Base-by-base conservation (phyloP, 1,140 invertebrate species). In the Drosophila lowei region DNA sequence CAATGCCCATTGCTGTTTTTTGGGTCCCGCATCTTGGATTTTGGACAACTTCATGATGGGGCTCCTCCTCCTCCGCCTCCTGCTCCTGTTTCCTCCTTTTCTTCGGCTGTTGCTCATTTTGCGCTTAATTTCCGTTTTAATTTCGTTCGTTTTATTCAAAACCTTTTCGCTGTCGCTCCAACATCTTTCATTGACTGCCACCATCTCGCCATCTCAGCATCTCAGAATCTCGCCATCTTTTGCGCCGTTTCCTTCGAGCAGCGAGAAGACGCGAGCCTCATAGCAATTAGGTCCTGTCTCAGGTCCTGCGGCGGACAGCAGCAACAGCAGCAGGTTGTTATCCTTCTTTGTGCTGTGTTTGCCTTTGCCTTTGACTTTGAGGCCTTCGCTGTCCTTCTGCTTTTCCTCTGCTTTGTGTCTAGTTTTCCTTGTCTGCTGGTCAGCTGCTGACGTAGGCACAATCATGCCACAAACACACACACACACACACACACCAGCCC, bases 111-210 rank as follows among this genome's bases (percentile, higher is more conserved):
- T 71, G 65, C 73, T 77, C 63, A 81, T 83, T 81, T 81, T 70
- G 74, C 74, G 79, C 79, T 70, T 83, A 78, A 78, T 83, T 83
- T 83, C 79, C 79, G 79, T 75, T 75, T 75, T 83, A 84, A 83
- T 83, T 83, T 75, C 53, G 60, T 72, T 62, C 71, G 54, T 59
- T 83, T 84, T 84, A 83, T 83, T 84, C 79, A 83, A 83, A 83
- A 83, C 79, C 70, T 65, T 78, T 81, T 77, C 48, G 48, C 54
- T 41, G 74, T 78, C 59, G 41, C 59, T 75, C 57, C 34, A 4
- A 38, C 34, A 38, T 38, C 34, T 46, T 62, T 61, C 72, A 49
- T 47, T 72, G 15, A 53, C 60, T 44, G 61, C 48, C 58, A 72
- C 28, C 59, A 6, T 8, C 7, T 23, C 18, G n/a, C n/a, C n/a